Evolutionary conservation across 2,113 vertebrate genomes (phyloP), one percentile per base, ranked within the genome.

Genomic region (Syngnathus scovelli): DNA sequence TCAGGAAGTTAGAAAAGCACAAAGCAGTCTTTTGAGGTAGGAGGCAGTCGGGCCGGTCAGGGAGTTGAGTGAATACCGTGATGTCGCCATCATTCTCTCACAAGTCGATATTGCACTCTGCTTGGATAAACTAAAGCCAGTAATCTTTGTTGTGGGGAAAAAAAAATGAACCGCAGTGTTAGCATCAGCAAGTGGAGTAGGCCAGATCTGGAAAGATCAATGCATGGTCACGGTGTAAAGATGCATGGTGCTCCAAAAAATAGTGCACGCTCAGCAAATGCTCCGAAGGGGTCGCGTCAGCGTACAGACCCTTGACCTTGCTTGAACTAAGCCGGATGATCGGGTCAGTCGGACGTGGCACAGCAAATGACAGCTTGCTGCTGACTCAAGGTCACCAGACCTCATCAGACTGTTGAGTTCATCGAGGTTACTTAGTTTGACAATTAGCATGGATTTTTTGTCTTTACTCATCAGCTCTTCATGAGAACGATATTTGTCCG

Each of bases 221-320:
- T 1, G 66, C 64, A 21, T 48, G 18, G 37, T 69, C 62, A 46
- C 39, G 0, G n/a, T 70, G 54, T 63, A 36, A 43, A 71, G 80
- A 78, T 33, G 56, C 77, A 75, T 33, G 76, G 52, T 5, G 61
- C 64, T 67, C 66, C 66, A 77, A 61, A 64, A 67, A 75, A 73
- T 43, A 79, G 60, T 43, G 81, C 73, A 37, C 3, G 56, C 77
- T 83, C 73, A 82, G 81, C 79, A 79, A 68, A 83, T 60, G 4
- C 23, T 13, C 68, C 56, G 44, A 37, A 64, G 67, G 18, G 77
- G 66, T 70, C 58, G 39, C 18, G 49, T 61, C 70, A 56, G 69
- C 9, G 19, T 66, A 72, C 56, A 13, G n/a, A 43, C 41, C 10
- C 41, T 41, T 37, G 18, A 46, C 12, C 51, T 39, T 39, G 7